Percentiles rank a stretch among this genome's conserved stretches.
phyloP scores from a whole-genome alignment of 1,140 invertebrate genomes.

The Leucophenga varia region DNA sequence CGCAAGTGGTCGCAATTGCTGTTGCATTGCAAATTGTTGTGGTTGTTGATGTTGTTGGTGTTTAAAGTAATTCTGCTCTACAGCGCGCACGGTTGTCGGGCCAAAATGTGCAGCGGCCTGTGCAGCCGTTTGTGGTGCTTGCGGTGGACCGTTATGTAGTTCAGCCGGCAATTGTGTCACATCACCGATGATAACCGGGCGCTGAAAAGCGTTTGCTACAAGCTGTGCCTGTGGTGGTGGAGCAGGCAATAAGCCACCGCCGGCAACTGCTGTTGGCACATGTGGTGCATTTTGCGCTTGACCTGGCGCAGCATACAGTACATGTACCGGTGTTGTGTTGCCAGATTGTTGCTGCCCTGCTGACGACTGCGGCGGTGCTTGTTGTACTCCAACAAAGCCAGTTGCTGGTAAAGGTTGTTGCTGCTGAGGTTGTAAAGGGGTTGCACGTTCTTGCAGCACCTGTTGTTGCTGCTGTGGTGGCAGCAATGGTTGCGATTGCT shows the following conservation, averaged over 20 bases:
- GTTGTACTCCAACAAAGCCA: slow-evolving; percentile 10
- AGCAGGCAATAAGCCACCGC: slow-evolving; percentile 2
- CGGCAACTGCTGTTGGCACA: slow-evolving; percentile 32
- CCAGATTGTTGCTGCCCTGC: slow-evolving; percentile 10
- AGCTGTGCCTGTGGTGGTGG: slow-evolving; percentile 26
- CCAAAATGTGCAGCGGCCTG: slow-evolving; percentile 32
- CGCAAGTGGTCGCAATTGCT: slow-evolving; percentile 65
- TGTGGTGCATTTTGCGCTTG: slow-evolving; percentile 57
- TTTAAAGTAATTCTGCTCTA: slow-evolving; percentile 63
- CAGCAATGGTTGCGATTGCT: slow-evolving; percentile 19
- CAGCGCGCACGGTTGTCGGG: slow-evolving; percentile 61
- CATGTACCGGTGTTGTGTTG: slow-evolving; percentile 49
- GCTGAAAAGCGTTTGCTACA: not conserved
- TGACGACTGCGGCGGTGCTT: slow-evolving; percentile 21
- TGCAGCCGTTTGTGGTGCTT: slow-evolving; percentile 22
- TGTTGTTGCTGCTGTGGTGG: slow-evolving; percentile 17
- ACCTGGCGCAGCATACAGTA: slow-evolving; percentile 50
- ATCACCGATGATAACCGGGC: not conserved
- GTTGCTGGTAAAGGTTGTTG: slow-evolving; percentile 10
- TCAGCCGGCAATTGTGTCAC: too few relatives aligned
- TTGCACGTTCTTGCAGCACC: not conserved
- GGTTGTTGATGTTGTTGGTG: slow-evolving; percentile 58
- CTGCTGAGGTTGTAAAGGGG: slow-evolving; percentile 5
- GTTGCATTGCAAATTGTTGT: slow-evolving; percentile 43
- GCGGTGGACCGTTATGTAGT: slow-evolving; percentile 9